A percentile compares a stretch with the other conserved stretches of the same genome.
phyloP scores from a whole-genome alignment of 2,888 invertebrate species.

The Tanypteryx hageni region DNA sequence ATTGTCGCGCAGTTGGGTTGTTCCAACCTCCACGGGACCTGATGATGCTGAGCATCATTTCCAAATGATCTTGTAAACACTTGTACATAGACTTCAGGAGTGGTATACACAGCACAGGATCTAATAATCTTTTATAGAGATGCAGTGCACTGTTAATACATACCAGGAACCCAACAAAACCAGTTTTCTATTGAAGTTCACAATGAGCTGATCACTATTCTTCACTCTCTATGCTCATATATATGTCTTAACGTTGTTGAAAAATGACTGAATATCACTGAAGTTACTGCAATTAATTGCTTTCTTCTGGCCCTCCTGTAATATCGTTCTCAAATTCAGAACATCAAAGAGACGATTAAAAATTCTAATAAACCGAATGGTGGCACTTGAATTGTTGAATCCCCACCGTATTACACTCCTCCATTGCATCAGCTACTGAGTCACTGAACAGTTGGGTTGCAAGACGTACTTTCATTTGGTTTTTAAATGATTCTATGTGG shows the following conservation, averaged over 20 bases:
- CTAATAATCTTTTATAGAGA: slow-evolving; percentile 51
- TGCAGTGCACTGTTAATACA: slow-evolving; percentile 65
- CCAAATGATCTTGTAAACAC: slow-evolving; percentile 67
- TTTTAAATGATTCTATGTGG: slow-evolving; percentile 65
- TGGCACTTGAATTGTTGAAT: slow-evolving; percentile 41
- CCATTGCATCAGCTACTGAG: slow-evolving; percentile 67
- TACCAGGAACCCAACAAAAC: slow-evolving; percentile 66
- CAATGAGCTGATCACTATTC: background rate
- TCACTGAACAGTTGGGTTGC: slow-evolving; percentile 67
- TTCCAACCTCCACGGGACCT: slow-evolving; percentile 66
- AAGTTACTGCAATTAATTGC: too few relatives aligned
- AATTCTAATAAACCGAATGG: slow-evolving; percentile 17
- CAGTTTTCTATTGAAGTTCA: slow-evolving; percentile 63
- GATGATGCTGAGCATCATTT: slow-evolving; percentile 66
- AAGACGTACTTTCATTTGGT: slow-evolving; percentile 67
- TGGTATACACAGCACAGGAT: too few relatives aligned
- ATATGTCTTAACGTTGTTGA: too few relatives aligned
- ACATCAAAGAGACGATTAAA: too few relatives aligned
- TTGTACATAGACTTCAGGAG: too few relatives aligned
- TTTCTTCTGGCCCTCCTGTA: too few relatives aligned
- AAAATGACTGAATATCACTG: too few relatives aligned
- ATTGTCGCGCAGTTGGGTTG: slow-evolving; percentile 66
- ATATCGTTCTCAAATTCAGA: too few relatives aligned
- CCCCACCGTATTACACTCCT: slow-evolving; percentile 64
- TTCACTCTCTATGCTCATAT: too few relatives aligned